Base-by-base conservation (phyloP, 1,140 invertebrate genomes). In the Meteorus sp. region DNA sequence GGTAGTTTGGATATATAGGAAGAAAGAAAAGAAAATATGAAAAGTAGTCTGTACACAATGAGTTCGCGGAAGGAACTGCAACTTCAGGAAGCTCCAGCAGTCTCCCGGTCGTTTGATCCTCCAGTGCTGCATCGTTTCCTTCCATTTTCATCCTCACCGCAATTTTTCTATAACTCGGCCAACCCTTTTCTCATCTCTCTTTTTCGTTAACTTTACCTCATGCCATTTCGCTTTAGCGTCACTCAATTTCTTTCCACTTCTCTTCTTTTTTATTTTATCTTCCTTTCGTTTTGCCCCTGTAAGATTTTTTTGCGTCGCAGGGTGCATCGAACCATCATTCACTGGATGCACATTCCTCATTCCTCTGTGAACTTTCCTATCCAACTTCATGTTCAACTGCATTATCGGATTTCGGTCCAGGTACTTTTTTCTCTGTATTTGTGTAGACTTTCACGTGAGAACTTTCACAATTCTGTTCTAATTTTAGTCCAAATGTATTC, bases 91-190 rank as follows among this genome's bases (percentile, higher is more conserved):
- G 33, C 29, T 25, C 31, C 23, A 5, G 19, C 8, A 22, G 27
- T 29, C 51, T 54, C 25, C 27, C 56, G 44, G 29, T 56, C 47
- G 53, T 61, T 61, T 61, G 60, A 61, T 56, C 57, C 50, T 53
- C 57, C 44, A 35, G 23, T 23, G 25, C 27, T 50, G 22, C 50
- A n/a, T n/a, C n/a, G n/a, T n/a, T n/a, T 37, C 45, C 37, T 50
- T 52, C 50, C 13, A 48, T 45, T 23, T 15, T 47, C 41, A 25
- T 25, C 15, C 41, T 20, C 47, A n/a, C 29, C 22, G 43, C 47
- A 31, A 44, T 61, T 29, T 31, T 37, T 22, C 45, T 44, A 8
- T 23, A 17, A 9, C 29, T 48, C 35, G 35, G 45, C 45, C 11
- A 13, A 19, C 35, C 27, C 27, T 29, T 9, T 41, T 15, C 27